Percentiles rank a stretch among this genome's conserved stretches.
These are phyloP conservation scores for Adelphocoris suturalis DNA, from an alignment of 2,888 invertebrate genomes.

Conservation along the genomic window DNA sequence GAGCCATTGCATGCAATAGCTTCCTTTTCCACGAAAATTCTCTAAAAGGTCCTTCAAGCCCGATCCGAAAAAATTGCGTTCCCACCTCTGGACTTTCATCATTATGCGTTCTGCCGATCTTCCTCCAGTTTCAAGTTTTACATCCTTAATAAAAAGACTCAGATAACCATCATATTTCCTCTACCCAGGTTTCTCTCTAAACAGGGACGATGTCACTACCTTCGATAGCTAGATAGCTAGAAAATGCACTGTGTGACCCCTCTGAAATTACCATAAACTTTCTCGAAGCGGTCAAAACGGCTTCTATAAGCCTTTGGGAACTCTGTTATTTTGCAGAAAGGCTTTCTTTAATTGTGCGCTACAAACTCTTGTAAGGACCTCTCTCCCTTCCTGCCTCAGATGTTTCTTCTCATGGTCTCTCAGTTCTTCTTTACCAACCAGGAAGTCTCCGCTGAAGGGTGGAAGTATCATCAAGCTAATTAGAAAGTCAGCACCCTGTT, in stretches of 20 bases:
- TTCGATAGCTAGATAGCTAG: neutral
- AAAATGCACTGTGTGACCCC: neutral
- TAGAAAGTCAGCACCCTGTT: constrained; percentile 9
- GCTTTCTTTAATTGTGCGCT: neutral
- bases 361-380: neutral
- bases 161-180: neutral
- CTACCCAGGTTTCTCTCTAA: neutral
- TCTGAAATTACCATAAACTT: constrained; percentile 21
- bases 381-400: neutral
- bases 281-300: constrained; percentile 9
- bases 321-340: neutral
- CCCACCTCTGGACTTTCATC: neutral
- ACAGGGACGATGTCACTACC: neutral
- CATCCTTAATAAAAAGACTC: neutral
- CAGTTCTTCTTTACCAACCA: neutral
- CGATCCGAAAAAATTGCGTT: neutral
- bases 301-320: constrained; percentile 22
- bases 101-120: neutral
- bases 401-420: constrained; percentile 27
- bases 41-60: too few relatives aligned
- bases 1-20: too few relatives aligned
- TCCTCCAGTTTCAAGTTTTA: neutral
- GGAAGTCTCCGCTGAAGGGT: neutral
- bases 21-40: too few relatives aligned
- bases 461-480: constrained; percentile 5